Evolutionary conservation across 2,797 vertebrate genomes (phyloP).

Genomic region (Pseudochaenichthys georgianus): DNA sequence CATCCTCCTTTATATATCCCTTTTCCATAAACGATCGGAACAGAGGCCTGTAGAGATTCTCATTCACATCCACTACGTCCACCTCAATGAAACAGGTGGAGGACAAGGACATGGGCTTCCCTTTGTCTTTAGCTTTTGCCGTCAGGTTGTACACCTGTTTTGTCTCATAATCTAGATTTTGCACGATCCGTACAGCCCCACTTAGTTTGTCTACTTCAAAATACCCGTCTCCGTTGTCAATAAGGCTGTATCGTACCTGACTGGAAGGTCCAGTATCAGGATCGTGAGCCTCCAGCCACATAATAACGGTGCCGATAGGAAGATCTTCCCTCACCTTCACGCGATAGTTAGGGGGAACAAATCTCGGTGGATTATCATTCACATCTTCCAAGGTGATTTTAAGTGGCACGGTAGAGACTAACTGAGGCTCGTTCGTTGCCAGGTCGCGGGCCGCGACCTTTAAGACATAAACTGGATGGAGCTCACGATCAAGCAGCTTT

Average conservation of each 20-base stretch:
- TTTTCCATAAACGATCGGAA: slow-evolving; percentile 94
- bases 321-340: slow-evolving; percentile 96
- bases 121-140: slow-evolving; percentile 96
- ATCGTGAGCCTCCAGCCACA: slow-evolving; percentile 95
- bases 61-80: slow-evolving; percentile 96
- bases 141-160: slow-evolving; percentile 95
- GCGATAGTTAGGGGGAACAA: slow-evolving; percentile 93
- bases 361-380: slow-evolving; percentile 96
- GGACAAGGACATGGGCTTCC: slow-evolving; percentile 92
- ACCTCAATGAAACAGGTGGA: slow-evolving; percentile 95
- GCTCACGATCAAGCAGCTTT: slow-evolving; percentile 90
- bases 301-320: slow-evolving; percentile 93
- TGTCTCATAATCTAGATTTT: slow-evolving; percentile 95
- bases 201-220: slow-evolving; percentile 98
- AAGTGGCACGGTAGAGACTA: slow-evolving; percentile 90
- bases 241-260: slow-evolving; percentile 94
- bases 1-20: slow-evolving; percentile 94
- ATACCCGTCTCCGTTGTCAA: slow-evolving; percentile 91
- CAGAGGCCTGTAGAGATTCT: slow-evolving; percentile 91
- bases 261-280: slow-evolving; percentile 92
- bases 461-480: slow-evolving; percentile 85
- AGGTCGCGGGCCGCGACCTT: slow-evolving; percentile 94
- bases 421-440: slow-evolving; percentile 87
- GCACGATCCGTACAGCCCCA: slow-evolving; percentile 92
- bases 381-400: slow-evolving; percentile 94